Percentiles rank a stretch among this genome's conserved stretches.
These are phyloP conservation scores for Protobothrops flavoviridis DNA, from an alignment of 2,113 vertebrate species.

Conservation along the genomic window DNA sequence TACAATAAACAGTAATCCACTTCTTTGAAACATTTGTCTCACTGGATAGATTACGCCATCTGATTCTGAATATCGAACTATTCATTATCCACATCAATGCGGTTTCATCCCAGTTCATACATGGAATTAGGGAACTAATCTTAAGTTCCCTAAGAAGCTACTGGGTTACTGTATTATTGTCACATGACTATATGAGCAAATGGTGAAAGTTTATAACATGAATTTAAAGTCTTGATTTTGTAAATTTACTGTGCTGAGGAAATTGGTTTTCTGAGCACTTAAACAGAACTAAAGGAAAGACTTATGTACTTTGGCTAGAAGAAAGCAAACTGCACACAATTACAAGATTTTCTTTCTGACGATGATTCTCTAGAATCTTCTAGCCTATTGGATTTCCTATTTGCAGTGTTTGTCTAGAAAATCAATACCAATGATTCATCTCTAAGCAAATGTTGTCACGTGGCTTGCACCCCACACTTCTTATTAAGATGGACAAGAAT, in stretches of 20 bases:
- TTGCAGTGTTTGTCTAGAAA: constrained; percentile 37
- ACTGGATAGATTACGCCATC: background rate
- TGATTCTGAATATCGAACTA: background rate
- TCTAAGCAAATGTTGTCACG: constrained; percentile 40
- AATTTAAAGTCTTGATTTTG: background rate
- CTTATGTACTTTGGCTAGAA: background rate
- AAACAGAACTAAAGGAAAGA: background rate
- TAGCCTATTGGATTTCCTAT: constrained; percentile 16
- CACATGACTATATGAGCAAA: background rate
- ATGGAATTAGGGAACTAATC: background rate
- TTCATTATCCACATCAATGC: background rate
- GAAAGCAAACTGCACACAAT: constrained; percentile 1
- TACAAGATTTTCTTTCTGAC: constrained; percentile 12
- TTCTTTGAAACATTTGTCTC: background rate
- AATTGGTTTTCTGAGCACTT: background rate
- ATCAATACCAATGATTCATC: constrained; percentile 22
- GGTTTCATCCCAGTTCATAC: background rate
- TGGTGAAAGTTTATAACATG: background rate
- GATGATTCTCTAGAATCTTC: background rate
- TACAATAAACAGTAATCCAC: background rate
- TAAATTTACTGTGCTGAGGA: background rate
- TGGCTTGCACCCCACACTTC: background rate
- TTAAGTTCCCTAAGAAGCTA: background rate
- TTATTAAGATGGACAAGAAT: constrained; percentile 38
- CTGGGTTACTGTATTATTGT: background rate